A percentile compares a stretch with the other conserved stretches of the same genome.
phyloP scores from a whole-genome alignment of 2,888 invertebrate genomes.

The Sicus ferrugineus region DNA sequence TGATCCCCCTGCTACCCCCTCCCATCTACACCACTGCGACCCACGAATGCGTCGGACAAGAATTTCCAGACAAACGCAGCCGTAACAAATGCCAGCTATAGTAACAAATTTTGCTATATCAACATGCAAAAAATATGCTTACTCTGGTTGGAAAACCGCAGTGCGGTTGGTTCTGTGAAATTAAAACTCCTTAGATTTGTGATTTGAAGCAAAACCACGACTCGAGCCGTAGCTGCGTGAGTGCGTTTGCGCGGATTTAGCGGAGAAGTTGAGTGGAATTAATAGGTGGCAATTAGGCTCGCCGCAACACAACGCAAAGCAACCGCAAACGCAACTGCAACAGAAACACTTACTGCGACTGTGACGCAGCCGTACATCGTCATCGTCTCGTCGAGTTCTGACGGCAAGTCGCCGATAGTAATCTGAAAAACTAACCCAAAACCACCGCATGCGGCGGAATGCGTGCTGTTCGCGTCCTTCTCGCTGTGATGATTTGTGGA shows the following conservation, averaged over 20 bases:
- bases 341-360: constrained; percentile 4
- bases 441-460: not conserved
- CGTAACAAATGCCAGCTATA: not conserved
- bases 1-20: not conserved
- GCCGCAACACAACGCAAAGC: too few relatives aligned
- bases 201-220: too few relatives aligned
- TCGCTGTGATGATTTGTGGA: not conserved
- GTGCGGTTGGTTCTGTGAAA: not conserved
- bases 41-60: not conserved
- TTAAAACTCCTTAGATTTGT: not conserved
- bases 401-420: not conserved
- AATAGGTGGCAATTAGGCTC: constrained; percentile 13
- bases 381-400: not conserved
- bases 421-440: not conserved
- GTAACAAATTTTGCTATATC: constrained; percentile 1
- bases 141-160: not conserved
- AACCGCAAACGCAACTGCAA: not conserved
- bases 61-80: not conserved
- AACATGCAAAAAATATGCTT: not conserved
- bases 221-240: not conserved
- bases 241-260: not conserved
- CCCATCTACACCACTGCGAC: not conserved
- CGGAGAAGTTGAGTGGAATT: constrained; percentile 5
- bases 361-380: too few relatives aligned
- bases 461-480: not conserved